Base-by-base conservation (phyloP, 2,113 vertebrate genomes). In the Engystomops pustulosus region DNA sequence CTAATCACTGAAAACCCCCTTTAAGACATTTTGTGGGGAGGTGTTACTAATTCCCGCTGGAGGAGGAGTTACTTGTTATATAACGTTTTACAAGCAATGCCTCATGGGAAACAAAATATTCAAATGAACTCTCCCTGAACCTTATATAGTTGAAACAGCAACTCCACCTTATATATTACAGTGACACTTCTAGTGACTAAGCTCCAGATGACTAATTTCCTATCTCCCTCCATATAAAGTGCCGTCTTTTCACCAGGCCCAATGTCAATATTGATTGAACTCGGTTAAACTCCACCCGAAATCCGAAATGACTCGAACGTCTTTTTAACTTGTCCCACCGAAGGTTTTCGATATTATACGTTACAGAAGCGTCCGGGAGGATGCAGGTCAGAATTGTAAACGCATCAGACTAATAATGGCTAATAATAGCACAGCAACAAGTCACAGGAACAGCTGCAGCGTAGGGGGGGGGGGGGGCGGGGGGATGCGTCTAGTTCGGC, bases 361-460 rank as follows among this genome's bases (percentile, higher is more conserved):
- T 17, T 12, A 51, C n/a, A 53, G 47, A 53, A 81, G 51, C 30
- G 30, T 8, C 68, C 9, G 49, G 68, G 72, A 82, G 51, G 68
- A 70, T 67, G 67, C n/a, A 15, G 23, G 65, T 68, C 62, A 18
- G 36, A 18, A 34, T 69, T 68, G 60, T 67, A 70, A 81, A 69
- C 41, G 10, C 68, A 23, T 14, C 10, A n/a, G 45, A 47, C 6
- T 69, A 25, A 81, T 81, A 47, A 69, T 36, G 17, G 34, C 79
- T 70, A 81, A 81, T 53, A 71, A 81, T 53, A 81, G 79, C 45
- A 8, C 30, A 10, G 14, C 47, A 34, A 36, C 67, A 25, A 36
- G 67, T 72, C 49, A 25, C 30, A 17, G 36, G 49, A 82, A 70
- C 80, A 72, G 80, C 80, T 82, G 79, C 47, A 34, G 2, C 9